Percentiles rank a stretch among this genome's conserved stretches.
phyloP scores from a whole-genome alignment of 1,140 invertebrate species.

The Tachypleus tridentatus region DNA sequence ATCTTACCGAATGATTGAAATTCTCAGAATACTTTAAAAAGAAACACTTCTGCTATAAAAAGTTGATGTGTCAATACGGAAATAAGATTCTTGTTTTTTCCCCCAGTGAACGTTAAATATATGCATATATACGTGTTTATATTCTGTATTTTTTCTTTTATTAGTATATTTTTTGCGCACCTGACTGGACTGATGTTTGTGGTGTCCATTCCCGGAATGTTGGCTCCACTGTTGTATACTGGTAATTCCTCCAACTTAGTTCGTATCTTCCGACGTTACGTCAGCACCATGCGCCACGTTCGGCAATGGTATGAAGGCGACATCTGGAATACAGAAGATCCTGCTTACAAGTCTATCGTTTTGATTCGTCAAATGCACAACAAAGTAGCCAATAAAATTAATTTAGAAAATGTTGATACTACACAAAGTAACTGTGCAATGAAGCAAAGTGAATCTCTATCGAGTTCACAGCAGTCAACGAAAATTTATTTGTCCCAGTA shows the following conservation, averaged over 20 bases:
- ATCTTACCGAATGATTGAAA: no score
- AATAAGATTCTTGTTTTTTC: no score
- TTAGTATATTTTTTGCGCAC: slow-evolving; percentile 22
- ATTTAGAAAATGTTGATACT: background rate
- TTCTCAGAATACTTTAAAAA: no score
- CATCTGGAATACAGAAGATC: slow-evolving; percentile 37
- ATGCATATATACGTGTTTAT: no score
- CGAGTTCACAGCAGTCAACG: no score
- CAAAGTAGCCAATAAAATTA: slow-evolving; percentile 30
- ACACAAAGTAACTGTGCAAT: no score
- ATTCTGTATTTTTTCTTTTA: no score
- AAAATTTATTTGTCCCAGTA: slow-evolving; percentile 25
- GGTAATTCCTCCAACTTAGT: slow-evolving; percentile 36
- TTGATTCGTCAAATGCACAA: slow-evolving; percentile 38
- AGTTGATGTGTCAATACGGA: no score
- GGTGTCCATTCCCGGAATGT: slow-evolving; percentile 21
- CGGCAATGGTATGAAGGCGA: slow-evolving; percentile 56
- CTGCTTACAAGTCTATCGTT: slow-evolving; percentile 35
- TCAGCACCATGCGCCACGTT: slow-evolving; percentile 55
- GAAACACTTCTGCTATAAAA: no score
- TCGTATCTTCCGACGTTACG: slow-evolving; percentile 59
- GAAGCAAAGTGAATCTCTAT: no score
- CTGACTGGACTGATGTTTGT: slow-evolving; percentile 23
- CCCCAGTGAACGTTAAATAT: no score
- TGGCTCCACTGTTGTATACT: slow-evolving; percentile 35